Evolutionary conservation across 2,113 vertebrate genomes (phyloP), one percentile per base, ranked within the genome.

Genomic region (Serilophus lunatus): DNA sequence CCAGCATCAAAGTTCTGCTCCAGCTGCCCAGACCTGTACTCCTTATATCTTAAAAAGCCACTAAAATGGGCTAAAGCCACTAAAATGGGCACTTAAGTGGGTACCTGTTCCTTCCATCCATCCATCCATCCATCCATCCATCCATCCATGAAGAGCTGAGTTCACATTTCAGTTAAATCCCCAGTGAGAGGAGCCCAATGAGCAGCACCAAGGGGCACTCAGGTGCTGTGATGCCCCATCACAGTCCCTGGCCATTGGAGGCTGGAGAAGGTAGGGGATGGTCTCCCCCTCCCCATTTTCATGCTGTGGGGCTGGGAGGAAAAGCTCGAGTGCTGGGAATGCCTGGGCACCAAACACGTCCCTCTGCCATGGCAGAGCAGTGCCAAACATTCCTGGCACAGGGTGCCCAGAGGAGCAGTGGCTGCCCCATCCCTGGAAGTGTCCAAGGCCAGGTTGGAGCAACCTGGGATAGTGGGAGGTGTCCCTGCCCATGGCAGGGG

Each of bases 231-330:
- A 16, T 33, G 53, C 22, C 53, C 28, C 64, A 3, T 59, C 23
- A 24, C 31, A n/a, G 8, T 22, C 59, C 8, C 50, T 1, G 13
- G 13, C 22, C 26, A 3, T 1, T 7, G 1, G 36, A 57, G 19
- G 36, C 10, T 29, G 22, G 25, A 25, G 9, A 6, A 19, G 24
- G 5, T 22, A 45, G 40, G 40, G 40, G 18, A 79, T 0, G 2
- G 28, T 40, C 35, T 38, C 28, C 5, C 10, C 3, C 4, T 76
- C 9, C 49, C 8, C 2, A 3, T 18, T 77, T 64, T 23, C 47
- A 12, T 8, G 11, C 6, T 12, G 42, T 5, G 7, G 28, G 42
- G 72, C 29, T 86, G 40, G 45, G 63, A 49, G 13, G 31, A n/a
- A 56, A 57, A 80, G 26, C 6, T 2, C 1, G 22, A 18, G 8